Base-by-base conservation (phyloP, 2,797 vertebrate genomes). In the Micrastur ruficollis region DNA sequence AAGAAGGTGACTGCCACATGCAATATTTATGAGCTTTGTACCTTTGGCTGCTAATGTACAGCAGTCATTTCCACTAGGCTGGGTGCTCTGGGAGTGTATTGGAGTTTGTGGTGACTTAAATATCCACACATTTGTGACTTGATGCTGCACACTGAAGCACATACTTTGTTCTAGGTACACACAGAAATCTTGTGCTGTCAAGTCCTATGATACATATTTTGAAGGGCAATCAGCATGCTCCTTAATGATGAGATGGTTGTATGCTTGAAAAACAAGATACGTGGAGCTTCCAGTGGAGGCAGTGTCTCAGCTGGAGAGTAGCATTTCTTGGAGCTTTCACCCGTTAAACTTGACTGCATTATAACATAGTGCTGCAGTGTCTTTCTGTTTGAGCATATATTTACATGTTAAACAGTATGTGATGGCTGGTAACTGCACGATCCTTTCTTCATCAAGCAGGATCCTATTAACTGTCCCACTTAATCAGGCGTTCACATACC, bases 331-430 rank as follows among this genome's bases (percentile, higher is more conserved):
- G 44, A 71, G 92, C 79, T 82, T 44, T 76, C 52, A 44, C 63
- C 55, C 12, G 2, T 72, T 62, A 53, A 79, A 63, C n/a, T 18
- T 55, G 63, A 34, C 56, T 85, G 67, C 27, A 3, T 83, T 62
- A 21, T 20, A 71, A 70, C 65, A 7, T 21, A 7, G 63, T 29
- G n/a, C 84, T 82, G 78, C 81, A 73, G 49, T 46, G 61, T 44
- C 20, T 44, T 26, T 71, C 75, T 85, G 14, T 20, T 67, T 89
- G 59, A 87, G 93, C 79, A 73, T 93, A 65, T 49, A 67, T 94
- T 96, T 92, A 61, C 84, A 81, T 89, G 55, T 91, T 89, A 95
- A 93, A 31, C 67, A 85, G 74, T 17, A 20, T 22, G 8, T n/a
- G 65, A 68, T 81, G 78, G 44, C 86, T 83, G 74, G 17, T 52